Evolutionary conservation across 2,797 vertebrate genomes (phyloP).

Genomic region (Myotis myotis): DNA sequence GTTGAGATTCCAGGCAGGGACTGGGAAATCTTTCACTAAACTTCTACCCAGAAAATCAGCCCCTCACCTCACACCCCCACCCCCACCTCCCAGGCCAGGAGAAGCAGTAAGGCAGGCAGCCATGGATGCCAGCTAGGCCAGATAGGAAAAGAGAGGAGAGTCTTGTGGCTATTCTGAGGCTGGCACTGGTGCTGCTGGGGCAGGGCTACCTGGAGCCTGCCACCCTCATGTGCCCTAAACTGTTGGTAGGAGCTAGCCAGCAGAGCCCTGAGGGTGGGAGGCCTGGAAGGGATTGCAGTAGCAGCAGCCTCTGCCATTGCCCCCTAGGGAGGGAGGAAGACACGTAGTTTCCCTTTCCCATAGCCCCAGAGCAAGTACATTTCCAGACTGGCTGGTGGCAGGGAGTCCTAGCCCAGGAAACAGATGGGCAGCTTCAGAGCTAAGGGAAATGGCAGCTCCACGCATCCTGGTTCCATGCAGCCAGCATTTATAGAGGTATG

Average conservation of each 20-base stretch:
- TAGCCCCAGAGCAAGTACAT: conserved; percentile 42
- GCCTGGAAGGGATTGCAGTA: background rate
- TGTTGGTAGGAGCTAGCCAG: background rate
- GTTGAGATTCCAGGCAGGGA: background rate
- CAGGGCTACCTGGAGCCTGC: background rate
- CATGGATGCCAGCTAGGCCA: conserved; percentile 16
- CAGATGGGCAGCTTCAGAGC: conserved; percentile 72
- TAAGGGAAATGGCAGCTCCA: conserved; percentile 32
- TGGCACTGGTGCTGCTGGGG: background rate
- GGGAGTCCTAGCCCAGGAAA: conserved; percentile 73
- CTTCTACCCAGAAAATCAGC: conserved; percentile 38
- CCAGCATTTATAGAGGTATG: background rate
- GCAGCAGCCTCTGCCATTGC: background rate
- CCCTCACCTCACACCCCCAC: background rate
- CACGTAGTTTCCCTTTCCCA: conserved; percentile 58
- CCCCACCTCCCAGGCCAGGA: background rate
- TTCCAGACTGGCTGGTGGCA: conserved; percentile 54
- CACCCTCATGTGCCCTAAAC: background rate
- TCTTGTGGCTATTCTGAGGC: background rate
- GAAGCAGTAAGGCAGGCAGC: background rate
- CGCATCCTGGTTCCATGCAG: conserved; percentile 43
- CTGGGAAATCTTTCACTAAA: background rate
- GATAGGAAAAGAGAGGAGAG: background rate
- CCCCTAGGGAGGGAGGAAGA: background rate
- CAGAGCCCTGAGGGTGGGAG: background rate